phyloP scores from a whole-genome alignment of 2,113 vertebrate species.

The Chaetops frenatus region DNA sequence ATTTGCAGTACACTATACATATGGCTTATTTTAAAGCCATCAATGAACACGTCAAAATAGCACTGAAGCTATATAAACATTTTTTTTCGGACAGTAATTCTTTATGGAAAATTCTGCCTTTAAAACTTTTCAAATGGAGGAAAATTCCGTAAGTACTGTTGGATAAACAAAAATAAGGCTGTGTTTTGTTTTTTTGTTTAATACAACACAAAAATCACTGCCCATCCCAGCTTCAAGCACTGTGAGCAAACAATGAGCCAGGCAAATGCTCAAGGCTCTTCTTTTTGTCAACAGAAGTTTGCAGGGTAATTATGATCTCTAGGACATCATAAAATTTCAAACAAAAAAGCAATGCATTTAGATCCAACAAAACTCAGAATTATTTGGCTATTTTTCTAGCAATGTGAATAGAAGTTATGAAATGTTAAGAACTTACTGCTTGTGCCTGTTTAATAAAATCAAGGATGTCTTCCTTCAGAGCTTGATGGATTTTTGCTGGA shows the following conservation, averaged over 20 bases:
- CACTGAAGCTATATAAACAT: not conserved
- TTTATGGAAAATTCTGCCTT: not conserved
- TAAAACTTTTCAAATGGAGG: not conserved
- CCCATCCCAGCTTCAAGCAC: not conserved
- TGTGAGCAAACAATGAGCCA: not conserved
- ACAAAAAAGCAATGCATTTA: not conserved
- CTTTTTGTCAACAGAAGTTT: not conserved
- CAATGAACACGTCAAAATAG: not conserved
- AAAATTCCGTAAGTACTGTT: not conserved
- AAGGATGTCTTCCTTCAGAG: constrained; percentile 97
- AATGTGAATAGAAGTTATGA: not conserved
- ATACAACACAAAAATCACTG: not conserved
- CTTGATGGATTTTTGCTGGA: constrained; percentile 98
- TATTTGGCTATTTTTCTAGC: not conserved
- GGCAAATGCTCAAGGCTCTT: not conserved
- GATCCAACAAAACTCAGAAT: not conserved
- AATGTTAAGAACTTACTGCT: constrained; percentile 79
- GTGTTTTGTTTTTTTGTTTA: not conserved
- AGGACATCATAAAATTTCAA: not conserved
- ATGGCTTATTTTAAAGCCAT: not conserved
- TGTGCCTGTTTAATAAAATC: constrained; percentile 99
- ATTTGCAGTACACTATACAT: not conserved
- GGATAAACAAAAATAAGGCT: not conserved
- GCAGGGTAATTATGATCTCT: not conserved
- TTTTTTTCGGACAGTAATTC: not conserved